Conservation (phyloP, 1,140 invertebrate genomes). For the Plectus sambesii region DNA sequence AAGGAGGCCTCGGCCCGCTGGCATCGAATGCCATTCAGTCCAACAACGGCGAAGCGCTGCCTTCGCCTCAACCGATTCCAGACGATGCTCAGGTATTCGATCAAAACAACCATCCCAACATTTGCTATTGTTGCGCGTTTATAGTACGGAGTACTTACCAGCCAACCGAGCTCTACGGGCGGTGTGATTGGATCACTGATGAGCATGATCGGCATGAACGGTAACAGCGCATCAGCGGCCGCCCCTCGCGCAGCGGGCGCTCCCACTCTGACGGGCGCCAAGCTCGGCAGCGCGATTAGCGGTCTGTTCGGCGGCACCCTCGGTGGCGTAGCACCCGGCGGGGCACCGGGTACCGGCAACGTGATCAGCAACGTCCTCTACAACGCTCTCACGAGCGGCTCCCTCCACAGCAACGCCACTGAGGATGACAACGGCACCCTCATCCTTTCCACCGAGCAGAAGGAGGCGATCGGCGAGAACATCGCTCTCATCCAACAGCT, state of each 20-base stretch:
- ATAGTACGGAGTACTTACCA: constrained; percentile 42
- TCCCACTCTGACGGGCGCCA: constrained; percentile 5
- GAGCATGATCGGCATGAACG: constrained; percentile 39
- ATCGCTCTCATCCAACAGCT: constrained; percentile 43
- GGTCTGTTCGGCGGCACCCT: constrained; percentile 40
- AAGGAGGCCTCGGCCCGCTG: constrained; percentile 40
- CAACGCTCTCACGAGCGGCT: constrained; percentile 42
- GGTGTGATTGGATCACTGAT: constrained; percentile 44
- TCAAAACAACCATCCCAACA: not conserved
- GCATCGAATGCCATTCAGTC: no score
- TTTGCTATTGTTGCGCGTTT: no score
- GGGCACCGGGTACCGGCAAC: constrained; percentile 2
- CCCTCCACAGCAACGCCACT: constrained; percentile 29
- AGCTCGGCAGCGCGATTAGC: constrained; percentile 37
- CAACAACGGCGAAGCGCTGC: no score
- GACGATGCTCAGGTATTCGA: constrained; percentile 27
- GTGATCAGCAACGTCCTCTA: constrained; percentile 43
- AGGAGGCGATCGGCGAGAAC: constrained; percentile 43
- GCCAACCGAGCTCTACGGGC: constrained; percentile 30
- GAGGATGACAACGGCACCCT: constrained; percentile 27
- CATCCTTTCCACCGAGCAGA: constrained; percentile 40
- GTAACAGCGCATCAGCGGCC: constrained; percentile 26
- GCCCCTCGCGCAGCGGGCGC: constrained; percentile 32
- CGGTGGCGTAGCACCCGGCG: not conserved
- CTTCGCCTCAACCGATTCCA: no score